Conservation (phyloP, 2,888 invertebrate genomes). For the Microctonus aethiopoides region DNA sequence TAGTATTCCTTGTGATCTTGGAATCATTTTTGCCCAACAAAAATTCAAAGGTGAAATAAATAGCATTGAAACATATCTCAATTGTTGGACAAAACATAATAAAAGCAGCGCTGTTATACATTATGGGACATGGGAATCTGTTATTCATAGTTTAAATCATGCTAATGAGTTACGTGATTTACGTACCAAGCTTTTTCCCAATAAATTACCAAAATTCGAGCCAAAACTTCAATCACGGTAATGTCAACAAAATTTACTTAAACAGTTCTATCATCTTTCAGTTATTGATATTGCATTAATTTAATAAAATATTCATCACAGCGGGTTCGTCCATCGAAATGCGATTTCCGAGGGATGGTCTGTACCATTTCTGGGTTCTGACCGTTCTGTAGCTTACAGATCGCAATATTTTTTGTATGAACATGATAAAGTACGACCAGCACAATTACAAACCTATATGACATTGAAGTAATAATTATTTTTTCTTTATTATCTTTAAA, state of each 20-base stretch:
- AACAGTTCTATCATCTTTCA: slow-evolving; percentile 15
- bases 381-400: slow-evolving; percentile 83
- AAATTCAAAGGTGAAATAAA: slow-evolving; percentile 83
- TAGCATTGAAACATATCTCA: slow-evolving; percentile 80
- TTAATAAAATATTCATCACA: slow-evolving; percentile 49
- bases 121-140: slow-evolving; percentile 91
- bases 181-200: slow-evolving; percentile 76
- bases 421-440: slow-evolving; percentile 77
- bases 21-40: slow-evolving; percentile 80
- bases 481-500: slow-evolving; percentile 38
- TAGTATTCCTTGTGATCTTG: slow-evolving; percentile 90
- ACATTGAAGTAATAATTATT: slow-evolving; percentile 62
- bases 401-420: slow-evolving; percentile 83
- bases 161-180: slow-evolving; percentile 73
- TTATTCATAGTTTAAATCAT: slow-evolving; percentile 81
- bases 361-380: slow-evolving; percentile 85
- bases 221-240: slow-evolving; percentile 74
- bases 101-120: slow-evolving; percentile 71
- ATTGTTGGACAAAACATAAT: slow-evolving; percentile 51
- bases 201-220: slow-evolving; percentile 72
- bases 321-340: slow-evolving; percentile 70
- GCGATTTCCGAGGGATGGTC: slow-evolving; percentile 71
- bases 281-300: slow-evolving; percentile 20
- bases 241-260: background rate
- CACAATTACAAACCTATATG: slow-evolving; percentile 83